Conservation (phyloP, 2,888 invertebrate species). For the Troglohyphantes excavatus region DNA sequence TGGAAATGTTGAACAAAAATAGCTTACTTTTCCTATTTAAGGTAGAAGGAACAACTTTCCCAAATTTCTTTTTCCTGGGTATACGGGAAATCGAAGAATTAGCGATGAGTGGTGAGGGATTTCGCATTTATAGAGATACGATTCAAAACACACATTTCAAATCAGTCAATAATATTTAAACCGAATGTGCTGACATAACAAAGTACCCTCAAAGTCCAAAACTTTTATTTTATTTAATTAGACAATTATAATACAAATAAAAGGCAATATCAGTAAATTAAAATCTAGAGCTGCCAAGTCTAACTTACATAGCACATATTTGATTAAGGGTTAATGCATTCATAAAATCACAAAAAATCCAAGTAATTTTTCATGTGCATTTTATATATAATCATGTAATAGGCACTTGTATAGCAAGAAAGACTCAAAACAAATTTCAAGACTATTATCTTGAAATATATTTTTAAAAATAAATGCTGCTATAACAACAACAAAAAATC, state of each 20-base stretch:
- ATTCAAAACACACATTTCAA: no score
- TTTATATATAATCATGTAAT: neutral
- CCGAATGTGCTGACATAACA: no score
- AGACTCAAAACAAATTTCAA: neutral
- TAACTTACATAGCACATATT: neutral
- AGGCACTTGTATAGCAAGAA: neutral
- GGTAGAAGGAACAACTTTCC: no score
- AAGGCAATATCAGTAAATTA: neutral
- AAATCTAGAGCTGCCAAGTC: constrained; percentile 29
- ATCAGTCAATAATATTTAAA: no score
- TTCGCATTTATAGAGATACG: no score
- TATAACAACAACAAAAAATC: neutral
- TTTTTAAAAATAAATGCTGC: no score
- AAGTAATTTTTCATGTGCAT: neutral
- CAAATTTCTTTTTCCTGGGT: no score
- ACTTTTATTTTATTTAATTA: neutral
- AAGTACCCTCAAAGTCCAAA: neutral
- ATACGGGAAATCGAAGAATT: no score
- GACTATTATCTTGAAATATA: neutral
- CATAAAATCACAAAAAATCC: neutral
- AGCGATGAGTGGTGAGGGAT: no score
- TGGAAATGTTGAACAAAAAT: no score
- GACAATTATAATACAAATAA: neutral
- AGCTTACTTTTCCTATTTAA: no score
- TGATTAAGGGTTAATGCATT: neutral